phyloP scores from a whole-genome alignment of 2,113 vertebrate species.

The Vimba vimba region DNA sequence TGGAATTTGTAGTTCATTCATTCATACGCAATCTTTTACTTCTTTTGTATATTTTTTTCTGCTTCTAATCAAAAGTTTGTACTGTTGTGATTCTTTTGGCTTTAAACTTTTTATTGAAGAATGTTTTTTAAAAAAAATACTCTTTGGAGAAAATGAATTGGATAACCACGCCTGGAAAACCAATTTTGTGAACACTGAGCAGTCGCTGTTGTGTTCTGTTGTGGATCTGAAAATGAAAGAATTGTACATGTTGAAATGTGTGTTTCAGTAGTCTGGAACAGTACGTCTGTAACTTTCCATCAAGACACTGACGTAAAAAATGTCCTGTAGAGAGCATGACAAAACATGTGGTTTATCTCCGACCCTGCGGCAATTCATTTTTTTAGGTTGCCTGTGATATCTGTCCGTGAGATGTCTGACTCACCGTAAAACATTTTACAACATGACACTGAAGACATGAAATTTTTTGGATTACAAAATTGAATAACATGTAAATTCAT shows the following conservation, averaged over 20 bases:
- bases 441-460: neutral
- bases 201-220: neutral
- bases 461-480: neutral
- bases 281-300: slow-evolving; percentile 1
- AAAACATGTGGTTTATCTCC: slow-evolving; percentile 18
- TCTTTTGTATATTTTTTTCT: neutral
- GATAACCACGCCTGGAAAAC: neutral
- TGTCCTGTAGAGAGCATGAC: neutral
- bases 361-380: neutral
- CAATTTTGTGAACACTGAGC: neutral
- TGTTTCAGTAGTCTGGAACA: neutral
- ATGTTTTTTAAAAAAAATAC: neutral
- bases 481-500: neutral
- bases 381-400: neutral
- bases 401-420: neutral
- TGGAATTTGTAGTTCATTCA: neutral
- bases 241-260: slow-evolving; percentile 3
- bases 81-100: neutral
- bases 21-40: neutral
- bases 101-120: neutral
- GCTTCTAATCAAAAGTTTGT: neutral
- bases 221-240: slow-evolving; percentile 13
- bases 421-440: slow-evolving; percentile 8
- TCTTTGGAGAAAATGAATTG: neutral
- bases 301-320: neutral